A percentile compares a stretch with the other conserved stretches of the same genome.
Evolutionary conservation across 1,140 invertebrate genomes (phyloP).

Genomic region (Musca vetustissima): DNA sequence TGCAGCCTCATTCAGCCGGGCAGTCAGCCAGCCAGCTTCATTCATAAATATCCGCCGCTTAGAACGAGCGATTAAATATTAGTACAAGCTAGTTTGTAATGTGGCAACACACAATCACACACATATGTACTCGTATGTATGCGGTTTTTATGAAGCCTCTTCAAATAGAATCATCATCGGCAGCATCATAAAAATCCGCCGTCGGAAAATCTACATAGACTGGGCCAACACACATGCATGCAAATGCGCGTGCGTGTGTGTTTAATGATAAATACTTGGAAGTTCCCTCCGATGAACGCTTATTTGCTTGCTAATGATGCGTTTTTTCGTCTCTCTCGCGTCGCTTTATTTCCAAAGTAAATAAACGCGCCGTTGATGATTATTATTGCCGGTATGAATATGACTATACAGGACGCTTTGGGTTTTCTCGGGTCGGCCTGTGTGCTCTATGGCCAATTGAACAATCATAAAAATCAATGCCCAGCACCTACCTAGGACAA

Average conservation of each 20-base stretch:
- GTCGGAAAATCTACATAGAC: slow-evolving; percentile 7
- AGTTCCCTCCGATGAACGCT: background rate
- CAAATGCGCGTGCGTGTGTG: background rate
- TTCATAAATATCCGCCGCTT: slow-evolving; percentile 12
- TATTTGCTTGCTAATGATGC: slow-evolving; percentile 18
- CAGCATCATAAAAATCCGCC: slow-evolving; percentile 11
- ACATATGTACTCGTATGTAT: too few relatives aligned
- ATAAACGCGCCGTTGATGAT: background rate
- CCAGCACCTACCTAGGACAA: slow-evolving; percentile 8
- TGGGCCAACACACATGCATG: background rate
- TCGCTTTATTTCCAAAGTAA: slow-evolving; percentile 1
- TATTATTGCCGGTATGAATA: too few relatives aligned
- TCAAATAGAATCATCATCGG: too few relatives aligned
- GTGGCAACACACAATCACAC: too few relatives aligned
- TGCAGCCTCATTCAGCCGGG: background rate
- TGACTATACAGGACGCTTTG: background rate
- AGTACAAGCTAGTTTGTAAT: background rate
- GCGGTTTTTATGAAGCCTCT: too few relatives aligned
- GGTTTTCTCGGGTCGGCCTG: background rate
- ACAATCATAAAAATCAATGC: slow-evolving; percentile 5
- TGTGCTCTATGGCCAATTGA: background rate
- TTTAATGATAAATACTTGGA: slow-evolving; percentile 21
- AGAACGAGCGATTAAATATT: background rate
- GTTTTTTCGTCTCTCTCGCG: background rate
- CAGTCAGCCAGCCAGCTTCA: background rate